Conservation (phyloP, 2,888 invertebrate genomes). For the Nomada goodeniana region DNA sequence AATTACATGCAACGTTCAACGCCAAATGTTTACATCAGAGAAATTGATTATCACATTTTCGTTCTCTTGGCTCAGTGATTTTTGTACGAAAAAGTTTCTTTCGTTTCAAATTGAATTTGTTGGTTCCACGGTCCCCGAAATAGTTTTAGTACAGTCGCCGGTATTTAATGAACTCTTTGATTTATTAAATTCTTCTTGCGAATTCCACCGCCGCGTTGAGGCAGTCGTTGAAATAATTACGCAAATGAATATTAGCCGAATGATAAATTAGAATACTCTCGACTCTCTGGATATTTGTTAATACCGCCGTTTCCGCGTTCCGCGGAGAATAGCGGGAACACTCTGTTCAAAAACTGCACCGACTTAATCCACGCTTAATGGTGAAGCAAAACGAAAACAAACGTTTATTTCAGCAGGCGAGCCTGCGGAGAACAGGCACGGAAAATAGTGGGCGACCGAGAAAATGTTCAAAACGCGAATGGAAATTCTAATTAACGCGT, state of each 20-base stretch:
- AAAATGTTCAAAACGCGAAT: slow-evolving; percentile 19
- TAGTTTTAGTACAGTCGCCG: too few relatives aligned
- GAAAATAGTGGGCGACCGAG: background rate
- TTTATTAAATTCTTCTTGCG: too few relatives aligned
- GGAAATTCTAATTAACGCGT: slow-evolving; percentile 32
- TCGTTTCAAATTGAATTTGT: background rate
- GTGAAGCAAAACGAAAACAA: background rate
- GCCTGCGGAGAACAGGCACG: background rate
- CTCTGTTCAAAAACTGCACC: background rate
- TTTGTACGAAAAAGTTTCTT: background rate
- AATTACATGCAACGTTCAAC: too few relatives aligned
- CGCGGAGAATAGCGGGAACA: background rate
- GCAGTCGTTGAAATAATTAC: too few relatives aligned
- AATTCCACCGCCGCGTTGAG: too few relatives aligned
- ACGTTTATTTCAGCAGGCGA: slow-evolving; percentile 16
- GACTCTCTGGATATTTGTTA: background rate
- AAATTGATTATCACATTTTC: background rate
- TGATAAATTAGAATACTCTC: background rate
- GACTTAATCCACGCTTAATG: slow-evolving; percentile 20
- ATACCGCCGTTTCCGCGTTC: background rate
- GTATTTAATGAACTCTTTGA: too few relatives aligned
- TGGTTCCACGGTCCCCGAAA: too few relatives aligned
- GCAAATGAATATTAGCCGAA: too few relatives aligned
- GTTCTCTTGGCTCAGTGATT: background rate
- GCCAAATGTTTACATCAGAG: too few relatives aligned